Base-by-base conservation (phyloP, 2,888 invertebrate species). In the Blastobasis lacticolella region DNA sequence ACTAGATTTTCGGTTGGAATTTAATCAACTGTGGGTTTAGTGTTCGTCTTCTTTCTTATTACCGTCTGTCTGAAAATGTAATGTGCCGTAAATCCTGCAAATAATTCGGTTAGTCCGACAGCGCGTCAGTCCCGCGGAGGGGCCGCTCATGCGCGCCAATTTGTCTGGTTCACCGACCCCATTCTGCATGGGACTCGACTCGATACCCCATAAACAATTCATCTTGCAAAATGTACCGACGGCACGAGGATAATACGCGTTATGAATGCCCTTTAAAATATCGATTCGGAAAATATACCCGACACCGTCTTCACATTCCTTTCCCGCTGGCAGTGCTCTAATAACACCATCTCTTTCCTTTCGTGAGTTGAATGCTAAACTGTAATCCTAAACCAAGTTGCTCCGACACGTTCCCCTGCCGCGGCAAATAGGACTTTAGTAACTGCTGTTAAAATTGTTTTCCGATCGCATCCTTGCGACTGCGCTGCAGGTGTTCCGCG, bases 101-200 rank as follows among this genome's bases (percentile, higher is more conserved):
- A 75, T 80, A 80, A 80, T 71, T 62, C 71, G 69, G 78, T 80
- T 77, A 79, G 70, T 62, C 64, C 61, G 62, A 71, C 64, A 67
- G 71, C 62, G 62, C 64, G 58, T 63, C 67, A 65, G 71, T 69
- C 71, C 75, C 68, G 69, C 69, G 69, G 70, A 69, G 57, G 71
- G 74, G 71, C 66, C 62, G 61, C 61, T 62, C 71, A 71, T 68
- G 64, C 61, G 62, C 63, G 63, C 68, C 74, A 78, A 82, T 81
- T 80, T 78, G 77, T 79, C 73, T 75, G 70, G 76, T 78, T 81
- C 78, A 70, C 67, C 73, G 75, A 79, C 73, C 77, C 76, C 69
- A 72, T 75, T 75, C 60, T 61, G 59, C 66, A 23, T 23, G 60
- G 67, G 69, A 64, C 57, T 64, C 65, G 66, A 66, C 65, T 66